phyloP scores from a whole-genome alignment of 2,888 invertebrate genomes.

The Omphaloscelis lunosa region DNA sequence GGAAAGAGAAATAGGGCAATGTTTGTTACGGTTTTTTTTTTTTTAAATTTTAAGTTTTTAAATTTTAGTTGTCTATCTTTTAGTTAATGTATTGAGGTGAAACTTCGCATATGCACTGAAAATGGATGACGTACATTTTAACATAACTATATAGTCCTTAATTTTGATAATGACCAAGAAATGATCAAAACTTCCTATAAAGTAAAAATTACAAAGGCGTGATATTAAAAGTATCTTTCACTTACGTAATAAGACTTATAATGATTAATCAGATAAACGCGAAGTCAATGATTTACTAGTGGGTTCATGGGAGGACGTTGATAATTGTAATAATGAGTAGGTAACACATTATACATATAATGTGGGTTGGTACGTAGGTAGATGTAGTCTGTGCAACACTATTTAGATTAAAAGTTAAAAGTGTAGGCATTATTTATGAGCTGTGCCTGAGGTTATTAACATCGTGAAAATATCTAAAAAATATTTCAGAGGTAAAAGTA shows the following conservation, averaged over 20 bases:
- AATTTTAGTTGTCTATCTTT: background rate
- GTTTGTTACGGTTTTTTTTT: too few species aligned
- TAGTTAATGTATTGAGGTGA: background rate
- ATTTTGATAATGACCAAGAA: background rate
- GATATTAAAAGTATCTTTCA: background rate
- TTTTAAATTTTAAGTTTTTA: too few species aligned
- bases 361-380: slow-evolving; percentile 47
- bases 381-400: slow-evolving; percentile 28
- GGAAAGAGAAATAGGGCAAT: too few species aligned
- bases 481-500: background rate
- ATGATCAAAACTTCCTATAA: background rate
- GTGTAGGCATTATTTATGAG: slow-evolving; percentile 41
- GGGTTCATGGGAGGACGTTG: slow-evolving; percentile 57
- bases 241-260: slow-evolving; percentile 7
- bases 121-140: background rate
- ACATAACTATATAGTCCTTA: background rate
- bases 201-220: background rate
- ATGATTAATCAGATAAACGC: background rate
- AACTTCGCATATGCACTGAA: background rate
- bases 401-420: slow-evolving; percentile 45
- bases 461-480: background rate
- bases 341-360: slow-evolving; percentile 2
- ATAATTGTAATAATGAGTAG: slow-evolving; percentile 43
- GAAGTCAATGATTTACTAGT: slow-evolving; percentile 48
- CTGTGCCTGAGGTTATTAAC: background rate